Evolutionary conservation across 2,113 vertebrate genomes (phyloP).

Genomic region (Brevimyrus niger): DNA sequence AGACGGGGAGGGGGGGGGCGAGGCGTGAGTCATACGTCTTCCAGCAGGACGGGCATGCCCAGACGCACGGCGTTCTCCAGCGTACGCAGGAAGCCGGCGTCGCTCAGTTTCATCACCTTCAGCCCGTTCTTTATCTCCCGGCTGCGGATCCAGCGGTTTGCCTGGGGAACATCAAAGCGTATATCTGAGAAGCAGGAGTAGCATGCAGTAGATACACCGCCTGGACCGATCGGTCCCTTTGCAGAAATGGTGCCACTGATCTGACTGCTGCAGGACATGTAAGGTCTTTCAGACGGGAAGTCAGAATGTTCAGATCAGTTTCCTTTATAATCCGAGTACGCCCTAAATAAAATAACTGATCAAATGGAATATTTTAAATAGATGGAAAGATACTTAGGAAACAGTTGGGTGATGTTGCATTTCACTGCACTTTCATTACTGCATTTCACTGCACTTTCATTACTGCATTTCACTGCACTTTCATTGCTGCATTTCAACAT

Average conservation of each 20-base stretch:
- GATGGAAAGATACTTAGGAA: neutral
- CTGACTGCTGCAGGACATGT: neutral
- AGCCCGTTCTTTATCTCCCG: conserved; percentile 67
- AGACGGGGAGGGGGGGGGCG: no score
- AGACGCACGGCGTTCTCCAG: conserved; percentile 72
- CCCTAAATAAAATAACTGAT: neutral
- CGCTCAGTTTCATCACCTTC: conserved; percentile 75
- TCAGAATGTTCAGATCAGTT: neutral
- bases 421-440: neutral
- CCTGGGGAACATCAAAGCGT: conserved; percentile 43
- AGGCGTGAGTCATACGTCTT: conserved; percentile 55
- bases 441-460: no score
- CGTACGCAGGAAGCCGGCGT: conserved; percentile 63
- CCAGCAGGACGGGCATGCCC: conserved; percentile 68
- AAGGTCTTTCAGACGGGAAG: neutral
- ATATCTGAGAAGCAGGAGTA: neutral
- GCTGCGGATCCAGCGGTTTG: conserved; percentile 74
- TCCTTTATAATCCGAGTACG: neutral
- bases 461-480: neutral
- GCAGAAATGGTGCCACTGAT: neutral
- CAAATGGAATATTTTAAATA: neutral
- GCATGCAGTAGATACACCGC: neutral
- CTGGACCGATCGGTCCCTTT: neutral
- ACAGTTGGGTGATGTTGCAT: neutral
- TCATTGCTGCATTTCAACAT: neutral